Conservation (phyloP, 2,797 vertebrate genomes). For the Synanceia verrucosa region DNA sequence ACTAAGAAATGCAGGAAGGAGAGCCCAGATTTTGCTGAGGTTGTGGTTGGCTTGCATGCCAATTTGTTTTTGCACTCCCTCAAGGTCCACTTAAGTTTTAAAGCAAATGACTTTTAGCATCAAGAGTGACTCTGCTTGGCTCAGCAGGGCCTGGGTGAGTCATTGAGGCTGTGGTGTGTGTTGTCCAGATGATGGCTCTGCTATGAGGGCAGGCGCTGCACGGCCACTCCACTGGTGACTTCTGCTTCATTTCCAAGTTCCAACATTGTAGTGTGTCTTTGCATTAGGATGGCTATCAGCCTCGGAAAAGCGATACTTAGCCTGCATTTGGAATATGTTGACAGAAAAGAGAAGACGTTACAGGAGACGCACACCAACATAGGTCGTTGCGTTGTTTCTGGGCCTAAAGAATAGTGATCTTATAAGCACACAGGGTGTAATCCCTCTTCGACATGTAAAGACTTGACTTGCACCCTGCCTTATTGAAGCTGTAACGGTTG, state of each 20-base stretch:
- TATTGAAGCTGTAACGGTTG: neutral
- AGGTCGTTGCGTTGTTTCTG: neutral
- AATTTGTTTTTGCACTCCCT: neutral
- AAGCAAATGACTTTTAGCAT: constrained; percentile 34
- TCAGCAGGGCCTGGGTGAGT: constrained; percentile 65
- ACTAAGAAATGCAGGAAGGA: neutral
- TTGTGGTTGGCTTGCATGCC: neutral
- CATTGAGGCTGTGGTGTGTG: constrained; percentile 51
- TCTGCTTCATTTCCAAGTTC: constrained; percentile 1
- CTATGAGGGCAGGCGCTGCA: constrained; percentile 11
- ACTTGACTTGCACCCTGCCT: constrained; percentile 49
- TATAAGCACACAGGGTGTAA: neutral
- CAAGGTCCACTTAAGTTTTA: neutral
- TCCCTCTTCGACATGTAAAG: constrained; percentile 44
- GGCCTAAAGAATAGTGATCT: neutral
- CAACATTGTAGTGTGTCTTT: neutral
- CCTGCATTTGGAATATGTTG: constrained; percentile 1
- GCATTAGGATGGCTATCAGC: neutral
- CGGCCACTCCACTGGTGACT: neutral
- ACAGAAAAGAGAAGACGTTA: neutral
- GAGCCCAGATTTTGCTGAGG: neutral
- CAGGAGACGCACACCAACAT: neutral
- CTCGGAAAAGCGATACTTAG: neutral
- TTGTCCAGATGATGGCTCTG: constrained; percentile 50
- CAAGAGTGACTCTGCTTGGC: constrained; percentile 55